These are phyloP conservation scores for Arctopsyche grandis DNA, from an alignment of 1,140 invertebrate genomes.

Conservation along the genomic window DNA sequence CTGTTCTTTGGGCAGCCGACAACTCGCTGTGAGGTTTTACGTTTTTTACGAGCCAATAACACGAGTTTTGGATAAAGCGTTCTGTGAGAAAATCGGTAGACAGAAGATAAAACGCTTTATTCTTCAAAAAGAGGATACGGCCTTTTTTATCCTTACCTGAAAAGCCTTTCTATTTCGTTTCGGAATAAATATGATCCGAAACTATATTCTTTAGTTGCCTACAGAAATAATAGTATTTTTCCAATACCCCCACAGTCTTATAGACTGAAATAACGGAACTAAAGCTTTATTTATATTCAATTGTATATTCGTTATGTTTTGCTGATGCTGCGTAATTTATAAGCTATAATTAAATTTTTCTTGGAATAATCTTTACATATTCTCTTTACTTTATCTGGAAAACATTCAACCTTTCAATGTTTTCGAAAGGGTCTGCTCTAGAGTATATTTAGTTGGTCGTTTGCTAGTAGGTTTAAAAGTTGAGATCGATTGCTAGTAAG, in stretches of 20 bases:
- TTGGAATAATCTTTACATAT: too few relatives aligned
- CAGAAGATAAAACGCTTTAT: background rate
- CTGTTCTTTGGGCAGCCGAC: too few relatives aligned
- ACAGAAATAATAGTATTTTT: background rate
- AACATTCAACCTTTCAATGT: too few relatives aligned
- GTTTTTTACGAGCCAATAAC: constrained; percentile 25
- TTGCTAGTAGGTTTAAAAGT: too few relatives aligned
- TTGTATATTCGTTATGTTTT: too few relatives aligned
- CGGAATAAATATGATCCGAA: background rate
- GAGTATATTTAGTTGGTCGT: too few relatives aligned
- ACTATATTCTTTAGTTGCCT: background rate
- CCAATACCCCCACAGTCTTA: background rate
- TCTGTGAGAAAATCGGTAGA: constrained; percentile 2
- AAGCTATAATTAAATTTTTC: too few relatives aligned
- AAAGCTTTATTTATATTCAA: background rate
- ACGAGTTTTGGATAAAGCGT: constrained; percentile 3
- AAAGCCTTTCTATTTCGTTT: constrained; percentile 1
- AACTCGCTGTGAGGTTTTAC: background rate
- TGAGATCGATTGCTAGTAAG: too few relatives aligned
- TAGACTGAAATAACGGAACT: background rate
- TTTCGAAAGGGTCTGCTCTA: too few relatives aligned
- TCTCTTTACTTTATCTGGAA: too few relatives aligned
- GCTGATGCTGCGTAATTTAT: too few relatives aligned
- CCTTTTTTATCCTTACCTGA: background rate
- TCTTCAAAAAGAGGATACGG: constrained; percentile 5